A percentile compares a stretch with the other conserved stretches of the same genome.
These are phyloP conservation scores for Nebria brevicollis DNA, from an alignment of 2,888 invertebrate species.

Conservation along the genomic window DNA sequence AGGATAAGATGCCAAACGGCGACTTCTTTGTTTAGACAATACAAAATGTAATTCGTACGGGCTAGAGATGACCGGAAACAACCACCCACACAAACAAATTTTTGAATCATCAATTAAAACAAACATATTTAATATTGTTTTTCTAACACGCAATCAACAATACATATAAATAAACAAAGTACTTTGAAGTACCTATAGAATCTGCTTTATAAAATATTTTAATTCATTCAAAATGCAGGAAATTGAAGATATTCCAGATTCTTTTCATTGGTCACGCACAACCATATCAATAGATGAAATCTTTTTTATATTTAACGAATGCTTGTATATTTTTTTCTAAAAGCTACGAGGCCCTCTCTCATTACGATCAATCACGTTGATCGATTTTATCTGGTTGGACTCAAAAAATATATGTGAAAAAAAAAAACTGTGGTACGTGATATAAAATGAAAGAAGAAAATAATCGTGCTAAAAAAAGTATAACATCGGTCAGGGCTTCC, in stretches of 20 bases:
- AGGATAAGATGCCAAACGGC: background rate
- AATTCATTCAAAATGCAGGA: background rate
- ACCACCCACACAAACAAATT: background rate
- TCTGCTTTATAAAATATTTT: background rate
- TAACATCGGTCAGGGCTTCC: background rate
- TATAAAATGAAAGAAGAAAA: background rate
- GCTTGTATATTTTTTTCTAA: background rate
- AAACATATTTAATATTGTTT: background rate
- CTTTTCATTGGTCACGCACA: background rate
- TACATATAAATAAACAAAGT: no score
- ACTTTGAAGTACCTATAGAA: background rate
- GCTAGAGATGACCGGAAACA: background rate
- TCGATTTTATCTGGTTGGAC: background rate
- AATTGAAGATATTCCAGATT: background rate
- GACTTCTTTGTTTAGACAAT: background rate
- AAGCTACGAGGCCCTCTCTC: background rate
- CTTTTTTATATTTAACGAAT: background rate
- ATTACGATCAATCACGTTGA: background rate
- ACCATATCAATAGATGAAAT: background rate
- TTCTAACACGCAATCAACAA: no score
- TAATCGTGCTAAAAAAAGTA: background rate
- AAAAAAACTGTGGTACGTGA: background rate
- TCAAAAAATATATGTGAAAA: background rate
- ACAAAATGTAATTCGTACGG: background rate
- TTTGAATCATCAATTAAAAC: background rate